Percentiles rank a stretch among this genome's conserved stretches.
Evolutionary conservation across 2,888 invertebrate genomes (phyloP).

Genomic region (Opisthograptis luteolata): DNA sequence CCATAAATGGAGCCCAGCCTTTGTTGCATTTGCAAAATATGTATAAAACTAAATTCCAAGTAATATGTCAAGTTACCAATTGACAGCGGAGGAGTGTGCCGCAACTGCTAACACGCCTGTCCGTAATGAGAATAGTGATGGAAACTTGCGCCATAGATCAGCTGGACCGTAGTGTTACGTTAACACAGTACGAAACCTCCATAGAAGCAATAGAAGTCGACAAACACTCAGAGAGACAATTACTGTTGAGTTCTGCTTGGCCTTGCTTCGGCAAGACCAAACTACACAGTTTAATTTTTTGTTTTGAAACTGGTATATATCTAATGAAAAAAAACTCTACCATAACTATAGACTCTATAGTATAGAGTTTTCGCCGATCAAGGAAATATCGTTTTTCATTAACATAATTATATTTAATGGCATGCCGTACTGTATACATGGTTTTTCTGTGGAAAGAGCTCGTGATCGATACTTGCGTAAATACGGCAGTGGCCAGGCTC

Average conservation of each 20-base stretch:
- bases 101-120: conserved; percentile 62
- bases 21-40: conserved; percentile 36
- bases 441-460: conserved; percentile 41
- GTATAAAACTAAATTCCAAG: conserved; percentile 44
- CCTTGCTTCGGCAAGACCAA: no score
- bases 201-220: neutral
- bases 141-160: conserved; percentile 71
- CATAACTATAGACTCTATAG: no score
- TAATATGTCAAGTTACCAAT: conserved; percentile 59
- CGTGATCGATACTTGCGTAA: conserved; percentile 79
- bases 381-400: neutral
- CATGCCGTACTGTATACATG: neutral
- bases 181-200: conserved; percentile 4
- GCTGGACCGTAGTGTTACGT: conserved; percentile 3
- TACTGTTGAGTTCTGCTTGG: no score
- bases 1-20: conserved; percentile 37
- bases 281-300: no score
- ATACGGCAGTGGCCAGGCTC: conserved; percentile 62
- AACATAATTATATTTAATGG: neutral
- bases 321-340: no score
- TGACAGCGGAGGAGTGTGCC: conserved; percentile 56
- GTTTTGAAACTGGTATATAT: no score
- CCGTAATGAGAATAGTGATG: conserved; percentile 78
- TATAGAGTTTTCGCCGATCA: no score
- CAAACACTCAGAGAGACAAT: no score